A percentile compares a stretch with the other conserved stretches of the same genome.
phyloP scores from a whole-genome alignment of 2,797 vertebrate species.

The Esox lucius region DNA sequence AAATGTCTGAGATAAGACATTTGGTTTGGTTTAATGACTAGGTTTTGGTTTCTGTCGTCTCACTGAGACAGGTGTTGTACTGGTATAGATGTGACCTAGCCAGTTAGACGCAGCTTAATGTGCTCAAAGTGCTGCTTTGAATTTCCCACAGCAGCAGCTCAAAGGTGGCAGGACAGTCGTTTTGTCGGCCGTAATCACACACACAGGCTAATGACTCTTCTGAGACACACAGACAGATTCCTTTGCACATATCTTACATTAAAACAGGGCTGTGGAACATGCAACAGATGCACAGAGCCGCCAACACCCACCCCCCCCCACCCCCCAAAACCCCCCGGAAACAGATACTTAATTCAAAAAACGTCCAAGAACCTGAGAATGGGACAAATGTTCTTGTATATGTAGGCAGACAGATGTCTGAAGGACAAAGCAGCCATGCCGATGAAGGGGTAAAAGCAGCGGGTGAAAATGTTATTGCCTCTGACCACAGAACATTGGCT shows the following conservation, averaged over 20 bases:
- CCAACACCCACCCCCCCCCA: slow-evolving; percentile 16
- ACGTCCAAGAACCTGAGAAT: background rate
- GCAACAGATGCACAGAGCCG: slow-evolving; percentile 39
- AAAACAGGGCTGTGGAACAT: slow-evolving; percentile 28
- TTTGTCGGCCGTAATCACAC: slow-evolving; percentile 16
- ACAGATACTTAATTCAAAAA: slow-evolving; percentile 14
- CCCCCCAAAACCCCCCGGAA: no score
- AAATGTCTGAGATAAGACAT: background rate
- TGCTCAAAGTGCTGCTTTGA: slow-evolving; percentile 23
- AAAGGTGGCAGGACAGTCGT: slow-evolving; percentile 20
- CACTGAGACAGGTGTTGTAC: slow-evolving; percentile 44
- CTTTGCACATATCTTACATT: slow-evolving; percentile 39
- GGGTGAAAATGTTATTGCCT: background rate
- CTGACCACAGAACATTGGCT: background rate
- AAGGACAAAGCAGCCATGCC: background rate
- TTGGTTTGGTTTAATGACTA: background rate
- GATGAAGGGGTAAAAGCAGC: background rate
- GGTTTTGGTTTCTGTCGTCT: slow-evolving; percentile 18
- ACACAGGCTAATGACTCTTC: slow-evolving; percentile 45
- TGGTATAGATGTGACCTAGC: slow-evolving; percentile 33
- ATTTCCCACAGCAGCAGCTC: slow-evolving; percentile 36
- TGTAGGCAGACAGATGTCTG: background rate
- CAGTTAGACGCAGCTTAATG: slow-evolving; percentile 36
- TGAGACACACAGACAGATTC: slow-evolving; percentile 44
- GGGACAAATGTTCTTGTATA: background rate